Conservation (phyloP, 2,113 vertebrate genomes). For the Poeciliopsis occidentalis region DNA sequence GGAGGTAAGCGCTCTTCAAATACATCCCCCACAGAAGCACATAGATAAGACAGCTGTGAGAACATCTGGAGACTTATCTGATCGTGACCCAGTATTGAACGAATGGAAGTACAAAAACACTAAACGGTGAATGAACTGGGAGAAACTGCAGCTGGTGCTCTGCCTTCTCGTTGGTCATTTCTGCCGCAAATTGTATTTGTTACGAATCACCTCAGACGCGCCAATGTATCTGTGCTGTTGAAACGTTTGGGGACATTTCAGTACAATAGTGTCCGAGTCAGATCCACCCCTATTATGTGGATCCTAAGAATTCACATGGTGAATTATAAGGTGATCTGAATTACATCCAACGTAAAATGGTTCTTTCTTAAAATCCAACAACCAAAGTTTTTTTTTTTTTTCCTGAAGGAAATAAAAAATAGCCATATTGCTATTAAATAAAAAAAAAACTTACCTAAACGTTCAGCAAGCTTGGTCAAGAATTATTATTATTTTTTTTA, state of each 20-base stretch:
- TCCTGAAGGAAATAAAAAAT: no score
- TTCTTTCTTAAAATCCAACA: not conserved
- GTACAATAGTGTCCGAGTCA: no score
- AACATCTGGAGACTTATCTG: conserved; percentile 11
- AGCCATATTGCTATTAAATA: no score
- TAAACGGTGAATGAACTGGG: conserved; percentile 14
- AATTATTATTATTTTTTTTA: not conserved
- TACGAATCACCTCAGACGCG: not conserved
- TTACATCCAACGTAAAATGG: not conserved
- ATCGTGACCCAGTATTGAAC: not conserved
- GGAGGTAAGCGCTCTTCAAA: conserved; percentile 65
- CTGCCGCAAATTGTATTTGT: not conserved
- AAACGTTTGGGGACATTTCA: no score
- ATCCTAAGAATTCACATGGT: not conserved
- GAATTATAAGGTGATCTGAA: not conserved
- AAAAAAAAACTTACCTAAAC: not conserved
- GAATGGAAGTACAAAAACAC: conserved; percentile 40
- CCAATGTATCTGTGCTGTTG: no score
- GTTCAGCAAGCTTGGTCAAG: not conserved
- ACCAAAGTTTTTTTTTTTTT: not conserved
- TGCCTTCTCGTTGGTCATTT: not conserved
- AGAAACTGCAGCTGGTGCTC: not conserved
- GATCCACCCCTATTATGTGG: not conserved
- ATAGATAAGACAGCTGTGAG: not conserved
- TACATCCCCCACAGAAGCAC: conserved; percentile 45